phyloP scores from a whole-genome alignment of 2,113 vertebrate genomes.

The Oplegnathus fasciatus region DNA sequence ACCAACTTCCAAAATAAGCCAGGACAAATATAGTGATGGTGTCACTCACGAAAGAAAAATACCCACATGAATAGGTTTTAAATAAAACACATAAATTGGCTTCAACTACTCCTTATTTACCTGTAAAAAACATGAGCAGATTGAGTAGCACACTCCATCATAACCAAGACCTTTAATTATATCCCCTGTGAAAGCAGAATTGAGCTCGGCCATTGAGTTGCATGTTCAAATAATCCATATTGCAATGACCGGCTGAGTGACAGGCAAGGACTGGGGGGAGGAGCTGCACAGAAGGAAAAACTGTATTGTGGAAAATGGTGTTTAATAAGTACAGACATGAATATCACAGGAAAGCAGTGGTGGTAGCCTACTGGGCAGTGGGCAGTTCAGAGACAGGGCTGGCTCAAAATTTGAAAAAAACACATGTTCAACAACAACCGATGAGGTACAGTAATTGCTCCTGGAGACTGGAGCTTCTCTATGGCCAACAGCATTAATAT shows the following conservation, averaged over 20 bases:
- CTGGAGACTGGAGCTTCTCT: conserved; percentile 3
- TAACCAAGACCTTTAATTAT: conserved; percentile 17
- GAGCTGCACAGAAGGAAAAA: neutral
- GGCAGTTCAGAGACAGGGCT: neutral
- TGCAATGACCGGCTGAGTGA: conserved; percentile 26
- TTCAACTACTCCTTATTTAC: neutral
- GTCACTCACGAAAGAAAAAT: neutral
- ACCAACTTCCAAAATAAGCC: conserved; percentile 20
- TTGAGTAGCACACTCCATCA: neutral
- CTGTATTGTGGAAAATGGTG: neutral
- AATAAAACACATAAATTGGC: neutral
- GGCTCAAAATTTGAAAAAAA: neutral
- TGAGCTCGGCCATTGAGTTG: conserved; percentile 10
- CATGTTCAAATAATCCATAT: conserved; percentile 49
- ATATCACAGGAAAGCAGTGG: neutral
- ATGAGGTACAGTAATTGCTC: neutral
- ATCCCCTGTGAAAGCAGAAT: neutral
- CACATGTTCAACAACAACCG: neutral
- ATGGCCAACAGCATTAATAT: neutral
- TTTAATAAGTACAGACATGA: conserved; percentile 1
- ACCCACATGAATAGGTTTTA: neutral
- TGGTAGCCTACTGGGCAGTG: neutral
- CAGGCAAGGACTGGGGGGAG: neutral
- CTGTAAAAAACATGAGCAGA: neutral
- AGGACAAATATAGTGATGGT: conserved; percentile 33